Evolutionary conservation across 92 coral and sea anemone species (phyloP).

Genomic region (Heliopora coerulea): DNA sequence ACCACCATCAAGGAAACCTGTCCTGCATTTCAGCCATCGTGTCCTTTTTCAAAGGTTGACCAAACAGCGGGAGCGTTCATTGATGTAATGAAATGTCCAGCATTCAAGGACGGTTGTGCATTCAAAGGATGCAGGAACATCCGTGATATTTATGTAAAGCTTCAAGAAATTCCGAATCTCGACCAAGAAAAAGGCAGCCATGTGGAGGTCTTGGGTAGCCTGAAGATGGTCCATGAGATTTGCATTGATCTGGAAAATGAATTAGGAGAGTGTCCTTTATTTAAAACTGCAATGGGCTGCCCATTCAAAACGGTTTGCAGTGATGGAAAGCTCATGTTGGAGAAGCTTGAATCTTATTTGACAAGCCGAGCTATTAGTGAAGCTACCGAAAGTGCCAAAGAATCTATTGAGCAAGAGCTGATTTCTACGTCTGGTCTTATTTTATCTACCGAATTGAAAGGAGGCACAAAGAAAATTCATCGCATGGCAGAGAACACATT

Average conservation of each 20-base stretch:
- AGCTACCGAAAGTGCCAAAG: constrained; percentile 51
- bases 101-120: constrained; percentile 88
- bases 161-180: constrained; percentile 66
- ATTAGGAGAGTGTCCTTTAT: constrained; percentile 90
- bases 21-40: constrained; percentile 62
- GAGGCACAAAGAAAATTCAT: constrained; percentile 76
- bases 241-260: constrained; percentile 72
- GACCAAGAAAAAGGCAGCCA: constrained; percentile 62
- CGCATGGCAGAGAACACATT: constrained; percentile 83
- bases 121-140: constrained; percentile 68
- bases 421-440: constrained; percentile 61
- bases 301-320: constrained; percentile 96
- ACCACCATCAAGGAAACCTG: constrained; percentile 56
- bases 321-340: constrained; percentile 84
- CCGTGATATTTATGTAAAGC: constrained; percentile 71
- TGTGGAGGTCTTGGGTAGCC: constrained; percentile 73
- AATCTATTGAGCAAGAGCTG: constrained; percentile 53
- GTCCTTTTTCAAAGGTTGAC: constrained; percentile 66
- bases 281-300: constrained; percentile 78
- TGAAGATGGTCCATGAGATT: constrained; percentile 72
- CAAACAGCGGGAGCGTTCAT: constrained; percentile 23
- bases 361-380: constrained; percentile 72
- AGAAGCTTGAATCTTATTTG: constrained; percentile 69
- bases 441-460: constrained; percentile 79
- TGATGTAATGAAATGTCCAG: constrained; percentile 66